A percentile compares a stretch with the other conserved stretches of the same genome.
These are phyloP conservation scores for Carabus problematicus DNA, from an alignment of 2,888 invertebrate genomes.

Conservation along the genomic window DNA sequence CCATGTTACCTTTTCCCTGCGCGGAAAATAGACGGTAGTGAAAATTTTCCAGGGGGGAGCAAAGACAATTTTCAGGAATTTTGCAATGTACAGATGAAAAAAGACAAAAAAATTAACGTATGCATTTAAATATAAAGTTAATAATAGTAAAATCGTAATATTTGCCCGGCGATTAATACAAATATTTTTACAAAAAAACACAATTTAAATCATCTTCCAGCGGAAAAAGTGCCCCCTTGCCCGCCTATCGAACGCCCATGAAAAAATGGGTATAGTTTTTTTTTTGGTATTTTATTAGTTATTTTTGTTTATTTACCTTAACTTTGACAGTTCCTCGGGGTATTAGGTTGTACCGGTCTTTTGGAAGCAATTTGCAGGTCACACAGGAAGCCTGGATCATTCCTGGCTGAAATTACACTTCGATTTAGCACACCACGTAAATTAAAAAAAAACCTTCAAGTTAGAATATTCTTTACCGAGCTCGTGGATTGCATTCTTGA, in stretches of 20 bases:
- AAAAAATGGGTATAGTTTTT: too few relatives aligned
- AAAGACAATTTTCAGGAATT: too few relatives aligned
- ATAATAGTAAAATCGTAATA: too few relatives aligned
- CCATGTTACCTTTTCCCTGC: slow-evolving; percentile 89
- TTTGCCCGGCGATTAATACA: too few relatives aligned
- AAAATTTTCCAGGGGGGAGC: too few relatives aligned
- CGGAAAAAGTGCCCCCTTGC: slow-evolving; percentile 11
- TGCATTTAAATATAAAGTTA: too few relatives aligned
- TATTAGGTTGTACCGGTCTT: slow-evolving; percentile 71
- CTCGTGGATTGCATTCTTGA: slow-evolving; percentile 84
- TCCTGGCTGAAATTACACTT: slow-evolving; percentile 63
- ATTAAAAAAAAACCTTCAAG: too few relatives aligned
- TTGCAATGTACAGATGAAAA: too few relatives aligned
- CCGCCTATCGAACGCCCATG: slow-evolving; percentile 27
- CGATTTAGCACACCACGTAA: slow-evolving; percentile 51
- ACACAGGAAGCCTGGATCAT: slow-evolving; percentile 78
- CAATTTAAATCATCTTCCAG: too few relatives aligned
- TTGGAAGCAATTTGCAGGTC: slow-evolving; percentile 72
- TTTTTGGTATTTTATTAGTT: too few relatives aligned
- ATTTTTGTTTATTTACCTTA: slow-evolving; percentile 72
- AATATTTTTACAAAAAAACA: too few relatives aligned
- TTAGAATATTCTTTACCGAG: slow-evolving; percentile 57
- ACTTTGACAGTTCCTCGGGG: slow-evolving; percentile 78
- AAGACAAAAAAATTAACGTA: too few relatives aligned
- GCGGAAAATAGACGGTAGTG: slow-evolving; percentile 49